These are phyloP conservation scores for Meiosimyza decipiens DNA, from an alignment of 2,888 invertebrate species.

Conservation along the genomic window DNA sequence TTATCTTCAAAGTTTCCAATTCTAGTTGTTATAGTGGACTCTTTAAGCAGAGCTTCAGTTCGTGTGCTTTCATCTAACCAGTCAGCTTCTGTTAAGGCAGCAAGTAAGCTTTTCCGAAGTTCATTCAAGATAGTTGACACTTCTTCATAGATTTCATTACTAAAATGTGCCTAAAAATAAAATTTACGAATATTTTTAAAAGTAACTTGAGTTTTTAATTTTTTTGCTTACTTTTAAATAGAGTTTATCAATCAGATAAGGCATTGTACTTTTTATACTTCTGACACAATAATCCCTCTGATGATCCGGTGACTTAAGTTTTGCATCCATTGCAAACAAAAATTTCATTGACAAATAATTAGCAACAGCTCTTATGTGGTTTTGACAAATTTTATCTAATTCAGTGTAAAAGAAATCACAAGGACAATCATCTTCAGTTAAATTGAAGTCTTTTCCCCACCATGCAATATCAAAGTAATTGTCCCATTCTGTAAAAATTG, in stretches of 20 bases:
- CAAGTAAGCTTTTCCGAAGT: conserved; percentile 52
- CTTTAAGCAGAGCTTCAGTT: conserved; percentile 56
- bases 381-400: conserved; percentile 51
- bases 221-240: conserved; percentile 53
- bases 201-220: neutral
- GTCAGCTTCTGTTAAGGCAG: conserved; percentile 51
- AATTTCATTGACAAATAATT: conserved; percentile 62
- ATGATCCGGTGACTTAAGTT: conserved; percentile 48
- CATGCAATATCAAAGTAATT: conserved; percentile 57
- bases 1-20: conserved; percentile 53
- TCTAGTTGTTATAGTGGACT: conserved; percentile 47
- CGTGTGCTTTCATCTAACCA: conserved; percentile 60
- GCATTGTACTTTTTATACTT: conserved; percentile 44
- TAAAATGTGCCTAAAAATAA: conserved; percentile 53
- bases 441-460: conserved; percentile 45
- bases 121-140: conserved; percentile 52
- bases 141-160: conserved; percentile 49
- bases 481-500: conserved; percentile 48
- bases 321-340: conserved; percentile 55
- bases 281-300: conserved; percentile 54
- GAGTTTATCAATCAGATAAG: conserved; percentile 51
- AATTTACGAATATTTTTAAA: neutral
- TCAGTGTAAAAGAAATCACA: conserved; percentile 54
- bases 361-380: conserved; percentile 55
- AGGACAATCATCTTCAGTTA: conserved; percentile 37